Base-by-base conservation (phyloP, 2,113 vertebrate genomes). In the Cinclus mexicanus region DNA sequence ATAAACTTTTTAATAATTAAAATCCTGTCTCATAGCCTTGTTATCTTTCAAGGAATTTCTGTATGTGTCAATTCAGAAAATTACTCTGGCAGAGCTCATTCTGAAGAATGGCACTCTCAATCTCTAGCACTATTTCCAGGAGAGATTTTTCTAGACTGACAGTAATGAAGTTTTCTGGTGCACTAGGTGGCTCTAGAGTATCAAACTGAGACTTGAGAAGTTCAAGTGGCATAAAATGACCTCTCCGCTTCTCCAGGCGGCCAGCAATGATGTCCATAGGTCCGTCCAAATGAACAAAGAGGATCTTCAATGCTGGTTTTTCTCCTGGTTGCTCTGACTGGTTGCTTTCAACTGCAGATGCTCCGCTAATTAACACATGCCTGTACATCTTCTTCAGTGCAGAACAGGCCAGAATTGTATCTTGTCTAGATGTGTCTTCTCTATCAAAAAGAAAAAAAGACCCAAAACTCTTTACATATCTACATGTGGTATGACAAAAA, bases 201-300 rank as follows among this genome's bases (percentile, higher is more conserved):
- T 98, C 98, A 57, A 99, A 98, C 92, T 99, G 99, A 46, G 99
- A 99, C 70, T 97, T 97, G 70, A 99, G 90, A 91, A 99, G 96
- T 65, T 97, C 90, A 33, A 95, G 94, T 25, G 98, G 97, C 99
- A 99, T 99, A 95, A 98, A 99, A 84, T 99, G 99, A 74, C 98
- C 98, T 91, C 56, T 98, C 56, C 99, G 97, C 56, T 97, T 97
- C 83, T 76, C 79, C 86, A 99, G 74, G 75, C 98, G 98, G 53
- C 55, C 87, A 69, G 98, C 97, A 90, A 99, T 98, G 56, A 98
- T 9, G 24, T 98, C 90, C 14, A 94, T 97, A 16, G 98, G 94
- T 14, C 98, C 99, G 12, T 97, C 95, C 65, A 99, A 97, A 74
- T 98, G 97, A 84, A 99, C 96, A 90, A 99, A 99, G 52, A 98